phyloP scores from a whole-genome alignment of 2,888 invertebrate species.

The Sepiola atlantica region DNA sequence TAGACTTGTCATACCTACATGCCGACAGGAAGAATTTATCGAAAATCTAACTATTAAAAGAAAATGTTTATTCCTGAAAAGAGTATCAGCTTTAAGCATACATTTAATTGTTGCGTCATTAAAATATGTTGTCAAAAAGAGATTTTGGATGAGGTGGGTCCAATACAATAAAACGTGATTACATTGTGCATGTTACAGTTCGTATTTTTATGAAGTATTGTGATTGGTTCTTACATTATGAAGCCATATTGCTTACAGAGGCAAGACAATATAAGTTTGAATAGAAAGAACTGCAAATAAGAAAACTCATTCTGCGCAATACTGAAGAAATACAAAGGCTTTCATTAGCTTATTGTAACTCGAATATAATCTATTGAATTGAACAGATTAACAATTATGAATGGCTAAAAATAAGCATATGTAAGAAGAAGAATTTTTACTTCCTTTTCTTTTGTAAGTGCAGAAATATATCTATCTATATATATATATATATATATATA shows the following conservation, averaged over 20 bases:
- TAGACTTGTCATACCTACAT: background rate
- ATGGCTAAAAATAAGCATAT: slow-evolving; percentile 32
- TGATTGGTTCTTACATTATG: background rate
- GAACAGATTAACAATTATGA: slow-evolving; percentile 32
- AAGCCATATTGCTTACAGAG: background rate
- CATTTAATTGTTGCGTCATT: background rate
- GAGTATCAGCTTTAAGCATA: background rate
- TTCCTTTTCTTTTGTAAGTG: background rate
- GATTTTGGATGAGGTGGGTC: background rate
- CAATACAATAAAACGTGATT: slow-evolving; percentile 10
- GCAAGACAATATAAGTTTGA: slow-evolving; percentile 9
- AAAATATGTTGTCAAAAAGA: background rate
- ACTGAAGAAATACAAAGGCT: slow-evolving; percentile 32
- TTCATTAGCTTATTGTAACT: slow-evolving; percentile 21
- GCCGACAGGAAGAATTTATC: background rate
- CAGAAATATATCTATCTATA: background rate
- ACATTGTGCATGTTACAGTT: slow-evolving; percentile 12
- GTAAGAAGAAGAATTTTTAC: background rate
- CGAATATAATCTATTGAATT: slow-evolving; percentile 32
- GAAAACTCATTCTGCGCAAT: slow-evolving; percentile 22
- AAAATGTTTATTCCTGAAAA: background rate
- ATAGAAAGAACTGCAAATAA: background rate
- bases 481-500: no score
- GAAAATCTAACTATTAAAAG: background rate
- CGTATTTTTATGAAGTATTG: background rate